Evolutionary conservation across 2,797 vertebrate species (phyloP).

Genomic region (Aphelocoma californica): DNA sequence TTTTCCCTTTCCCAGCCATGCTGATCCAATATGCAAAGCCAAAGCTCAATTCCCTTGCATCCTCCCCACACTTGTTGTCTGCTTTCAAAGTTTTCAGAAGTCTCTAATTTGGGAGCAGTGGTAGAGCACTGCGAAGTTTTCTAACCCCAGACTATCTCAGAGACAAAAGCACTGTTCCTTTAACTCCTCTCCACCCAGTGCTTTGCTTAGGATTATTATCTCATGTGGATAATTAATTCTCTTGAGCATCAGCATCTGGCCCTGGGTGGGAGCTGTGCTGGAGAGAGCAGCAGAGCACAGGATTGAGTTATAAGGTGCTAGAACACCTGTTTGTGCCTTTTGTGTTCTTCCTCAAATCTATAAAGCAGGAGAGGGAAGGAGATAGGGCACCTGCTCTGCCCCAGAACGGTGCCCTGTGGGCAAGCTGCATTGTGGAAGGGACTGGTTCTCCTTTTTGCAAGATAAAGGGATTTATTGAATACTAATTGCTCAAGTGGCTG

Average conservation of each 20-base stretch:
- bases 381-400: accelerated
- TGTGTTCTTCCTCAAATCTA: background rate
- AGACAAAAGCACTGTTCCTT: background rate
- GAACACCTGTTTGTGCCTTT: background rate
- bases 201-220: background rate
- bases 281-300: background rate
- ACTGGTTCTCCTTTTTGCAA: background rate
- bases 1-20: background rate
- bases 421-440: background rate
- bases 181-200: background rate
- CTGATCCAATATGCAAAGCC: background rate
- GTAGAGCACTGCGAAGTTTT: background rate
- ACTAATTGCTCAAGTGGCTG: background rate
- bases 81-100: background rate
- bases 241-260: constrained; percentile 17
- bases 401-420: background rate
- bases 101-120: background rate
- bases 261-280: background rate
- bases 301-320: background rate
- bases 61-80: background rate
- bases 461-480: background rate
- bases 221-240: constrained; percentile 6
- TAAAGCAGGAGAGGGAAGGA: background rate
- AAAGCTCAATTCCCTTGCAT: background rate
- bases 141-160: background rate